A percentile compares a stretch with the other conserved stretches of the same genome.
These are phyloP conservation scores for Galago senegalensis DNA, from an alignment of 2,797 vertebrate genomes.

Conservation along the genomic window DNA sequence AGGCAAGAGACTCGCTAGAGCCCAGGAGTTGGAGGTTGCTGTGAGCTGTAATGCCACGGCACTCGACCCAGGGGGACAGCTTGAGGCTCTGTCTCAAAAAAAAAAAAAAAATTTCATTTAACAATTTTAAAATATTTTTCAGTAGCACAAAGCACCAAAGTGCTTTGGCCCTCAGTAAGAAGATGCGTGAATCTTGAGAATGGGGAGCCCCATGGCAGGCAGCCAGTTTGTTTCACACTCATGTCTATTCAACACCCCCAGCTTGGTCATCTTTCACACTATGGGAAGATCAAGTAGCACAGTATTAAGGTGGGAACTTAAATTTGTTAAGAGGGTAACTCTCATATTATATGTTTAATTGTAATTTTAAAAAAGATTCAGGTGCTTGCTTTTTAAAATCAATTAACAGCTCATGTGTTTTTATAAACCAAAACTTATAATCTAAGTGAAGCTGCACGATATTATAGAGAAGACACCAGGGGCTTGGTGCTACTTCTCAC, in stretches of 20 bases:
- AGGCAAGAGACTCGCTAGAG: too few species aligned
- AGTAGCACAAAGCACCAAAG: neutral
- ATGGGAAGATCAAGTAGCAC: too few species aligned
- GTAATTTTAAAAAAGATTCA: too few species aligned
- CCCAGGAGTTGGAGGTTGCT: too few species aligned
- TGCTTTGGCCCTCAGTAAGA: neutral
- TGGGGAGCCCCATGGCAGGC: neutral
- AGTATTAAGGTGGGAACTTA: too few species aligned
- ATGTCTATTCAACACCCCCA: neutral
- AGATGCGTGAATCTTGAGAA: neutral
- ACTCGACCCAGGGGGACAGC: too few species aligned
- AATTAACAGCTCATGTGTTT: neutral
- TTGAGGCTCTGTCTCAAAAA: too few species aligned
- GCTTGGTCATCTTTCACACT: neutral
- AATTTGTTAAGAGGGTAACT: too few species aligned
- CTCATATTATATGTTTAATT: too few species aligned
- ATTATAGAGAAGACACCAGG: neutral
- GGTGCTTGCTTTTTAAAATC: neutral
- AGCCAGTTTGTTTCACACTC: neutral
- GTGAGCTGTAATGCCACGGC: too few species aligned
- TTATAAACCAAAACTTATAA: neutral
- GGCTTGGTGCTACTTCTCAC: neutral
- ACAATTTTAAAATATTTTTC: neutral
- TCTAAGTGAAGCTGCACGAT: neutral
- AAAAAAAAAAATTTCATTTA: too few species aligned